Conservation (phyloP, 2,888 invertebrate species). For the Acholoe squamosa region DNA sequence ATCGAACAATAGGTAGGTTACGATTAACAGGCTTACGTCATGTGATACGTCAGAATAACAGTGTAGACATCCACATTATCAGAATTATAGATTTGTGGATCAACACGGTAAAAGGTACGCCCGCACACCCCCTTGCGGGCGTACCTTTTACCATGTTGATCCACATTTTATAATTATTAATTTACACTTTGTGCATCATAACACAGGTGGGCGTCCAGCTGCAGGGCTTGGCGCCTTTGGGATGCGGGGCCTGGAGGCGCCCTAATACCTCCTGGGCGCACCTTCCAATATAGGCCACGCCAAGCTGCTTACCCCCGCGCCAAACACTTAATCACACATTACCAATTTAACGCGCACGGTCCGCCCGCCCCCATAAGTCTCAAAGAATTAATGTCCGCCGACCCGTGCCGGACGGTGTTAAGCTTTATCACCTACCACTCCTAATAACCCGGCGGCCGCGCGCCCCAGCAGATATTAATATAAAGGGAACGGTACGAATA, state of each 20-base stretch:
- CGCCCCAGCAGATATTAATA: constrained; percentile 47
- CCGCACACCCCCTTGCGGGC: no score
- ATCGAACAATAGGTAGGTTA: no score
- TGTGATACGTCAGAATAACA: no score
- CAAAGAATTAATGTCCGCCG: constrained; percentile 39
- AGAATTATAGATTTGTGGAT: no score
- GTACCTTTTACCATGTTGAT: no score
- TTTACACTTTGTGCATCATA: neutral
- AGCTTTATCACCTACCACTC: constrained; percentile 37
- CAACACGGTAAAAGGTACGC: no score
- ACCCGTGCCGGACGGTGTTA: constrained; percentile 11
- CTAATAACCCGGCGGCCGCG: constrained; percentile 39
- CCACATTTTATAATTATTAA: no score
- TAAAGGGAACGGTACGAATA: constrained; percentile 51
- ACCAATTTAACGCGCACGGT: constrained; percentile 31
- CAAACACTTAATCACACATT: constrained; percentile 56
- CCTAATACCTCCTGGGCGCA: constrained; percentile 27
- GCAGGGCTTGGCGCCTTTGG: constrained; percentile 16
- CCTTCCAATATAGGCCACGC: constrained; percentile 27
- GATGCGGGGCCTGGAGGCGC: neutral
- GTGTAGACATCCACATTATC: no score
- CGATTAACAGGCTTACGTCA: no score
- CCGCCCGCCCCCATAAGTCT: constrained; percentile 7
- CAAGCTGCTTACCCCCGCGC: constrained; percentile 47
- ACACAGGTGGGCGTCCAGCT: neutral